Conservation (phyloP, 2,797 vertebrate species). For the Poecilia wingei region DNA sequence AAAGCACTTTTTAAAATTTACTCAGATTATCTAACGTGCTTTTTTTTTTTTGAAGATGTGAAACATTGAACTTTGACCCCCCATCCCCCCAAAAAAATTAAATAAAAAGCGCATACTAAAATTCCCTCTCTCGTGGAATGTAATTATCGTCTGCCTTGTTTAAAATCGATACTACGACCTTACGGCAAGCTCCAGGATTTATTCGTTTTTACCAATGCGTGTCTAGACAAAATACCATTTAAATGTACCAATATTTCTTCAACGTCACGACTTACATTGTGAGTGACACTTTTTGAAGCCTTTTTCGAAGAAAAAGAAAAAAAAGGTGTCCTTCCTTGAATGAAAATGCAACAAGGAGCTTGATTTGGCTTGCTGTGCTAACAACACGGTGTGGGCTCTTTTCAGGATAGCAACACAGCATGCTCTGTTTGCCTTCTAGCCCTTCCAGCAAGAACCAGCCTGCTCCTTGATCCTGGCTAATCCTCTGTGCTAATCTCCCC, state of each 20-base stretch:
- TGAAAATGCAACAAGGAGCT: slow-evolving; percentile 13
- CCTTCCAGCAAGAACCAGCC: slow-evolving; percentile 51
- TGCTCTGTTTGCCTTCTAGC: slow-evolving; percentile 67
- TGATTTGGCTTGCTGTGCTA: slow-evolving; percentile 5
- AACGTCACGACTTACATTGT: neutral
- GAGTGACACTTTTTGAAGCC: neutral
- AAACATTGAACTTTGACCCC: too few relatives aligned
- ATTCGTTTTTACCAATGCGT: neutral
- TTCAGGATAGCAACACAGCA: slow-evolving; percentile 65
- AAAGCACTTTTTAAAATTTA: too few relatives aligned
- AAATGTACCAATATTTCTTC: neutral
- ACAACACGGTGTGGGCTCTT: slow-evolving; percentile 26
- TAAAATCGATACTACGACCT: neutral
- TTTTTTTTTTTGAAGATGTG: too few relatives aligned
- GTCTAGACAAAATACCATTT: neutral
- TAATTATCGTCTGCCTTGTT: neutral
- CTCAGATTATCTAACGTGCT: too few relatives aligned
- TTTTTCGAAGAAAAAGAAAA: neutral
- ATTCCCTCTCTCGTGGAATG: neutral
- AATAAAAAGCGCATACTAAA: too few relatives aligned
- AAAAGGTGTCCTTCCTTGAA: slow-evolving; percentile 2
- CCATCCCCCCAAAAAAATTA: too few relatives aligned
- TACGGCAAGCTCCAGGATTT: neutral
- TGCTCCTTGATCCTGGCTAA: slow-evolving; percentile 74
- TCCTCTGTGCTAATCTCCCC: slow-evolving; percentile 74